Evolutionary conservation across 2,113 vertebrate species (phyloP), one percentile per base, ranked within the genome.

Genomic region (Tupaia chinensis): DNA sequence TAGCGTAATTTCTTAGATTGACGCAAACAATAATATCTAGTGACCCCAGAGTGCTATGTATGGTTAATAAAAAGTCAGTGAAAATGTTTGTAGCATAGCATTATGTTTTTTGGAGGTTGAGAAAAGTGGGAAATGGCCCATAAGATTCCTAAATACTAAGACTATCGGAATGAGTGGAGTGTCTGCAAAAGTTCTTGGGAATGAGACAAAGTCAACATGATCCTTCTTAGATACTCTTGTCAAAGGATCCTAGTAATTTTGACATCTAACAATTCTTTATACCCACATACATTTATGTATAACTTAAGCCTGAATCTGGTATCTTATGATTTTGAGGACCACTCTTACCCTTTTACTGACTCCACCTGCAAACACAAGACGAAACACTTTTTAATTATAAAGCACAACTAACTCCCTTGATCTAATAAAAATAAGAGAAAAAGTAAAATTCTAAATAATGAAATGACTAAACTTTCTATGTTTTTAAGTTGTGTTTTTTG

Each of bases 341-440:
- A 32, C 34, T 69, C 14, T 66, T 2, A 0, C 16, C 23, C 16
- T 88, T 88, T 82, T 79, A 87, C 56, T 78, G 32, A 76, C 53
- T 78, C 60, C 9, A 78, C 22, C 53, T 53, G 19, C 16, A 93
- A 53, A 32, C 44, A 23, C 23, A 56, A 88, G 72, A 27, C 8
- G 61, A 69, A 82, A 58, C 17, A 16, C 5, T 5, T 95, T 91
- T 93, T 70, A 72, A 29, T 89, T 68, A 68, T 58, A 70, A 61
- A 88, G 12, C 2, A 89, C 68, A 73, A 70, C 69, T 9, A 79
- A 4, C 20, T 89, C 23, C 9, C 3, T 78, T 88, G 16, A 5
- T 88, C 7, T 86, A 88, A 91, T 78, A 25, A 94, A 60, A 29
- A 87, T n/a, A 63, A 86, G 25, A 78, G 20, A 61, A 69, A 80